These are phyloP conservation scores for Alosa sapidissima DNA, from an alignment of 2,797 vertebrate species.

Conservation along the genomic window DNA sequence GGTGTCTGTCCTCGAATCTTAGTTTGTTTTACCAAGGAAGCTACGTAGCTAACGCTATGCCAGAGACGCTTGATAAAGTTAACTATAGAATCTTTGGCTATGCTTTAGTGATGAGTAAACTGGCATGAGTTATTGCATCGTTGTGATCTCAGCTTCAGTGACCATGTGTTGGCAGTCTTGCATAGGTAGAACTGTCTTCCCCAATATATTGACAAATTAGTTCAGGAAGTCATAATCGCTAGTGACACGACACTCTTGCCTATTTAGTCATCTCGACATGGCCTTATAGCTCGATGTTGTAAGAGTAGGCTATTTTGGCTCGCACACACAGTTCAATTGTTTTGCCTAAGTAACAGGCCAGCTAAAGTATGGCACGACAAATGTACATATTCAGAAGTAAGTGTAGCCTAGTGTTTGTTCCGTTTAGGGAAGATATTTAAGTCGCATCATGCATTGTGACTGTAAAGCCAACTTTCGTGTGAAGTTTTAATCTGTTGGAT, in stretches of 20 bases:
- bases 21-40: background rate
- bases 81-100: no score
- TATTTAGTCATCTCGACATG: background rate
- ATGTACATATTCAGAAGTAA: background rate
- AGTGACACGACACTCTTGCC: background rate
- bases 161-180: background rate
- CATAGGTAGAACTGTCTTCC: background rate
- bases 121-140: background rate
- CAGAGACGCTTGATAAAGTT: no score
- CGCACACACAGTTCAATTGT: background rate
- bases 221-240: constrained; percentile 3
- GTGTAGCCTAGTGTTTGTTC: background rate
- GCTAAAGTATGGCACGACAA: background rate
- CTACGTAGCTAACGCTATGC: background rate
- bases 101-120: background rate
- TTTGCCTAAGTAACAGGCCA: background rate
- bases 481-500: background rate
- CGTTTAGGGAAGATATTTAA: background rate
- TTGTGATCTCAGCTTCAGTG: background rate
- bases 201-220: background rate
- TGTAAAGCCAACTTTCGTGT: background rate
- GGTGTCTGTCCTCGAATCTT: background rate
- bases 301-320: background rate
- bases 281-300: background rate
- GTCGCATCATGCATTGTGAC: background rate